Evolutionary conservation across 2,797 vertebrate species (phyloP).

Genomic region (Garrulus glandarius): DNA sequence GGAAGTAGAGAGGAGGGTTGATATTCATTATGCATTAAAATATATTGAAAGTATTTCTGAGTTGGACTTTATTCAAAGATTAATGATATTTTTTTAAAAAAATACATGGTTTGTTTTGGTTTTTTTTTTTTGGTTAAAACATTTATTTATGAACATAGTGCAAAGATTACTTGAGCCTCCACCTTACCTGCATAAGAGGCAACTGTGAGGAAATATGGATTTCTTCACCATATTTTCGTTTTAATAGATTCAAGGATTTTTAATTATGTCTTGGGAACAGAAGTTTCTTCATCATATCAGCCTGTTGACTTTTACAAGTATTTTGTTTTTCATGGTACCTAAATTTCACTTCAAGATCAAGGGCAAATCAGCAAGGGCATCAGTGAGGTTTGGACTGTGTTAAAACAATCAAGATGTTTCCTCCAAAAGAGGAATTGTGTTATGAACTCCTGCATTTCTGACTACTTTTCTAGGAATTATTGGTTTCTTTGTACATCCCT

Average conservation of each 20-base stretch:
- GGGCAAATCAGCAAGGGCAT: neutral
- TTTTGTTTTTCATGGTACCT: neutral
- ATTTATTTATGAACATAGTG: neutral
- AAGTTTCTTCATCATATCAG: neutral
- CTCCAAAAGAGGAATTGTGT: neutral
- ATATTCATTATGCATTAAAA: neutral
- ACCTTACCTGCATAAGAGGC: neutral
- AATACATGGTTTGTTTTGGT: rapidly evolving
- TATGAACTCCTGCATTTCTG: neutral
- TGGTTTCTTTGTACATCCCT: neutral
- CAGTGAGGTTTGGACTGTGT: neutral
- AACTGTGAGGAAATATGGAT: neutral
- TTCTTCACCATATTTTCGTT: neutral
- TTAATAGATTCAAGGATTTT: neutral
- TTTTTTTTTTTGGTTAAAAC: neutral
- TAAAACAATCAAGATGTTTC: neutral
- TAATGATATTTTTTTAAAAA: neutral
- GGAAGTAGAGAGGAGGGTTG: neutral
- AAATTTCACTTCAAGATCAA: neutral
- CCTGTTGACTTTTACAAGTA: neutral
- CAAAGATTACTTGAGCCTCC: neutral
- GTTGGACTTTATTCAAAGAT: neutral
- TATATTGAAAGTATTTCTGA: neutral
- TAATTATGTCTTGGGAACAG: neutral
- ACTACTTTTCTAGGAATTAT: neutral